Conservation (phyloP, 2,888 invertebrate species). For the Holacanthella duospinosa region DNA sequence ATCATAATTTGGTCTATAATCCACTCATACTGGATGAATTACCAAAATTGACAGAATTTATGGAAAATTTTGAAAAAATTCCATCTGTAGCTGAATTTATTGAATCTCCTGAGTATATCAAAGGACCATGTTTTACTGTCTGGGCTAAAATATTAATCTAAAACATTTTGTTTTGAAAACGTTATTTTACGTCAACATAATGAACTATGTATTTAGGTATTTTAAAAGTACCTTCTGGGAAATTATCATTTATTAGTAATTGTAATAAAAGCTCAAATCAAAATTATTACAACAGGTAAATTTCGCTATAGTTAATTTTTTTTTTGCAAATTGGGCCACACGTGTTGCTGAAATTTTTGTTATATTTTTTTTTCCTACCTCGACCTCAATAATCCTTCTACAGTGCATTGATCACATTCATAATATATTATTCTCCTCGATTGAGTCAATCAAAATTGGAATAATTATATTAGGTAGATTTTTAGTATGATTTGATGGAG, state of each 20-base stretch:
- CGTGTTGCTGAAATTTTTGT: background rate
- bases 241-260: too few species aligned
- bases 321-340: background rate
- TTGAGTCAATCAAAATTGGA: background rate
- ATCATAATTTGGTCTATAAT: constrained; percentile 40
- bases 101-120: background rate
- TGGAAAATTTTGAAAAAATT: constrained; percentile 39
- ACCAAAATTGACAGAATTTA: constrained; percentile 40
- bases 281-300: too few species aligned
- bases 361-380: too few species aligned
- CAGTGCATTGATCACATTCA: too few species aligned
- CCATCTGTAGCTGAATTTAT: background rate
- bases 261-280: too few species aligned
- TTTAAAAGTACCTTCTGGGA: background rate
- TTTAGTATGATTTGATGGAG: background rate
- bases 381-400: too few species aligned
- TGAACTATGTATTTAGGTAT: background rate
- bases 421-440: background rate
- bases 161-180: too few species aligned
- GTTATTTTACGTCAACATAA: too few species aligned
- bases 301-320: too few species aligned
- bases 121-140: background rate
- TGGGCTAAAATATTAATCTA: background rate
- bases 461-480: background rate
- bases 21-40: constrained; percentile 39